A percentile compares a stretch with the other conserved stretches of the same genome.
Conservation (phyloP, 1,140 invertebrate genomes). For the Anastrepha obliqua region DNA sequence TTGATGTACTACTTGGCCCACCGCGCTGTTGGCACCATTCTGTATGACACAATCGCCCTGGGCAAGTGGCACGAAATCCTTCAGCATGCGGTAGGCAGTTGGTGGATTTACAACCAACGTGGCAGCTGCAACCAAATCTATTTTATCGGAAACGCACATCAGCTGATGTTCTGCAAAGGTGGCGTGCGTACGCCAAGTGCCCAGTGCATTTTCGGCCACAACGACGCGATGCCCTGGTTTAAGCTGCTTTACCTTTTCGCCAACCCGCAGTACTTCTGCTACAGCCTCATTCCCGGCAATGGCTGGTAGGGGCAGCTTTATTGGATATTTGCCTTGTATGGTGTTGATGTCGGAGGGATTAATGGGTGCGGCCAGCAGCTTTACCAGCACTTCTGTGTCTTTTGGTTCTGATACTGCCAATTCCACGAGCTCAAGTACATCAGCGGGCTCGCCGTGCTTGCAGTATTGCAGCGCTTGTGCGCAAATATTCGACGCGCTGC, state of each 20-base stretch:
- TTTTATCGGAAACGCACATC: conserved; percentile 80
- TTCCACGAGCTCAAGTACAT: conserved; percentile 80
- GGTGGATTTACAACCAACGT: conserved; percentile 94
- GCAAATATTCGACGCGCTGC: background rate
- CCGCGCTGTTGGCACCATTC: conserved; percentile 97
- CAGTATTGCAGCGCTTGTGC: conserved; percentile 76
- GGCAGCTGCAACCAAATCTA: conserved; percentile 85
- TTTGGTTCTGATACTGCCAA: conserved; percentile 75
- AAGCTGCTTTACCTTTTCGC: conserved; percentile 80
- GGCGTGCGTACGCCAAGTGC: conserved; percentile 89
- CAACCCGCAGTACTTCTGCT: conserved; percentile 85
- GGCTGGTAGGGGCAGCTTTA: conserved; percentile 88
- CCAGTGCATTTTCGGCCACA: conserved; percentile 81
- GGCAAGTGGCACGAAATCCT: conserved; percentile 88
- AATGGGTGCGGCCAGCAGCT: conserved; percentile 92
- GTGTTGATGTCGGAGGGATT: conserved; percentile 99
- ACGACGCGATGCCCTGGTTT: conserved; percentile 88
- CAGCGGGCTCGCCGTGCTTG: conserved; percentile 84
- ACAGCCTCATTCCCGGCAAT: conserved; percentile 94
- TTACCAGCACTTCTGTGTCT: conserved; percentile 80
- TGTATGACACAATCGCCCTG: conserved; percentile 92
- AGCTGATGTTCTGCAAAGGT: conserved; percentile 79
- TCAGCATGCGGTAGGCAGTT: conserved; percentile 95
- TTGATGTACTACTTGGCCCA: conserved; percentile 96
- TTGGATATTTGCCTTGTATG: conserved; percentile 95